Conservation (phyloP, 2,888 invertebrate genomes). For the Aleiodes alternator region DNA sequence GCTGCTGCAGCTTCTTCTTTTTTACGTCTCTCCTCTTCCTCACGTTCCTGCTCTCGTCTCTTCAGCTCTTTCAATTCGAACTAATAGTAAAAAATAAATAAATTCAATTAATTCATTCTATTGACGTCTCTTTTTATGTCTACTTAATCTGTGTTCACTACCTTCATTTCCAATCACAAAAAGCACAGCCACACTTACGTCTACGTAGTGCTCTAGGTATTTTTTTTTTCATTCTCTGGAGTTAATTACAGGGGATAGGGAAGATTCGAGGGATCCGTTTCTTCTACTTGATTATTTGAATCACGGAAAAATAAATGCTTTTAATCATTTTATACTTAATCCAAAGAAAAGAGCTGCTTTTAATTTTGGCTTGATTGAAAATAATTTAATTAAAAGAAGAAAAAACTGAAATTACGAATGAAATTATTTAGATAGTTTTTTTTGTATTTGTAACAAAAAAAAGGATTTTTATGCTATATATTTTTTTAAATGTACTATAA, state of each 20-base stretch:
- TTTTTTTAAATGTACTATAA: too few relatives aligned
- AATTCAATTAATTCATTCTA: neutral
- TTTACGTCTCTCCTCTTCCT: slow-evolving; percentile 80
- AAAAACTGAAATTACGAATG: too few relatives aligned
- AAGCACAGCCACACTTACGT: slow-evolving; percentile 35
- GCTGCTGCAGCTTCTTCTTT: slow-evolving; percentile 89
- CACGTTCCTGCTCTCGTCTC: slow-evolving; percentile 84
- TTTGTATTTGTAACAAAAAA: too few relatives aligned
- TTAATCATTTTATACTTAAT: too few relatives aligned
- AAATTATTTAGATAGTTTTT: too few relatives aligned
- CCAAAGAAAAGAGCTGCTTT: too few relatives aligned
- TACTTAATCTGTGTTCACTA: neutral
- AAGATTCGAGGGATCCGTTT: neutral
- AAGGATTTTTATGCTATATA: too few relatives aligned
- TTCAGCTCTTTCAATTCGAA: slow-evolving; percentile 98
- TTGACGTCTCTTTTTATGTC: neutral
- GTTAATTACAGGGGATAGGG: slow-evolving; percentile 1
- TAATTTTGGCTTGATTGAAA: neutral
- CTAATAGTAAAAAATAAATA: slow-evolving; percentile 76
- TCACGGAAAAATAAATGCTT: neutral
- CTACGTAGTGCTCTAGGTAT: neutral
- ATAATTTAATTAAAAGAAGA: neutral
- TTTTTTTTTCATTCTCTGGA: neutral
- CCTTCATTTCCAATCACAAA: slow-evolving; percentile 7
- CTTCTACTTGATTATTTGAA: neutral